Percentiles rank a stretch among this genome's conserved stretches.
phyloP scores from a whole-genome alignment of 2,888 invertebrate genomes.

The Tanytarsus gracilentus region DNA sequence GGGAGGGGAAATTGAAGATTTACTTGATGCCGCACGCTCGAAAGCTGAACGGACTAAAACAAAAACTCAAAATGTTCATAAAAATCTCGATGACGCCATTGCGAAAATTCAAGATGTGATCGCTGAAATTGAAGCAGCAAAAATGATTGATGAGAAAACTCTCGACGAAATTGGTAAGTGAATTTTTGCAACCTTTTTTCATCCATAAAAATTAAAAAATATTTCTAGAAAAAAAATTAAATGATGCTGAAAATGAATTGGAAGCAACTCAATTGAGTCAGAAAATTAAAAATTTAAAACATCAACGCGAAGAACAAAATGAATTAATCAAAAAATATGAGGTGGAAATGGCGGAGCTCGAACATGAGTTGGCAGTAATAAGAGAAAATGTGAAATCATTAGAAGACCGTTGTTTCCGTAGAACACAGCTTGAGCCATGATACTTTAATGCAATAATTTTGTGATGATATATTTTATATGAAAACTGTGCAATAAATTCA shows the following conservation, averaged over 20 bases:
- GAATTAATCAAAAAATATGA: slow-evolving; percentile 13
- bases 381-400: slow-evolving; percentile 23
- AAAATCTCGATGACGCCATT: not conserved
- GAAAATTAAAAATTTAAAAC: not conserved
- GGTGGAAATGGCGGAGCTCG: not conserved
- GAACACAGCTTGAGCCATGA: slow-evolving; percentile 22
- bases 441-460: not conserved
- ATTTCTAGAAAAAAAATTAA: slow-evolving; percentile 5
- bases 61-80: not conserved
- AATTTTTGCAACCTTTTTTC: not conserved
- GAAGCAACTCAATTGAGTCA: not conserved
- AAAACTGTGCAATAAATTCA: slow-evolving; percentile 6
- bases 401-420: slow-evolving; percentile 18
- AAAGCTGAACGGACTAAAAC: slow-evolving; percentile 9
- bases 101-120: not conserved
- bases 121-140: not conserved
- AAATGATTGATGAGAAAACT: not conserved
- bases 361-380: not conserved
- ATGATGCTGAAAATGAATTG: slow-evolving; percentile 15
- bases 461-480: not conserved
- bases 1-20: not conserved
- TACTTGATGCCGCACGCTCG: not conserved
- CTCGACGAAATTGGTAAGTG: slow-evolving; percentile 15
- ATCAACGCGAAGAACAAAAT: slow-evolving; percentile 1
- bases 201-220: not conserved